Evolutionary conservation across 2,888 invertebrate genomes (phyloP), one percentile per base, ranked within the genome.

Genomic region (Calliopum simillimum): DNA sequence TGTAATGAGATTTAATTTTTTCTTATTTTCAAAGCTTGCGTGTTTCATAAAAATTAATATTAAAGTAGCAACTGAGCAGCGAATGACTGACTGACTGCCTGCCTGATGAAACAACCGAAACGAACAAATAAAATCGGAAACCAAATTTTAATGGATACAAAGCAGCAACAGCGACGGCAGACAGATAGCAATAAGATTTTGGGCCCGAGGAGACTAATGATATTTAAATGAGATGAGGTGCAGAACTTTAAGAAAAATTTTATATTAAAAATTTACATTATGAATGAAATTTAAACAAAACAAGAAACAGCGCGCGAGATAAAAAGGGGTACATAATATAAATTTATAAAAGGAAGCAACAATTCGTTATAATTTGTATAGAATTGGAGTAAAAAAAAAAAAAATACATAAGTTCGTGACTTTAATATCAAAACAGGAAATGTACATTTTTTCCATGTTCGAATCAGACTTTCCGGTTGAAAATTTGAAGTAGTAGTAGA

Each of bases 141-240:
- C 56, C 58, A n/a, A 46, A 56, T 46, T n/a, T 46, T 23, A 19
- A 51, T 51, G 16, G 21, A 19, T n/a, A 33, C 33, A 33, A 59
- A 59, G 23, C 46, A 49, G 25, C 25, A 21, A 61, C 23, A 33
- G 44, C 4, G 23, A 25, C 14, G 16, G 41, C 23, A 13, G 43
- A 12, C n/a, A 21, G 33, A 23, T 19, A 53, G 33, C 33, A 5
- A 33, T n/a, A 51, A 47, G 47, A 62, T 46, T 33, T 46, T 49
- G 44, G 49, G 46, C 49, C 44, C 25, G 23, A 13, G 49, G 25
- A 14, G 16, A 49, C 80, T 79, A 80, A 81, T 81, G 81, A 80
- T 82, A 81, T 82, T 81, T 82, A 81, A 82, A 81, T 82, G 72
- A 79, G 79, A 78, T 75, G 71, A 77, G 70, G 69, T 77, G 69